phyloP scores from a whole-genome alignment of 2,113 vertebrate species.

The Laticauda laticaudata region DNA sequence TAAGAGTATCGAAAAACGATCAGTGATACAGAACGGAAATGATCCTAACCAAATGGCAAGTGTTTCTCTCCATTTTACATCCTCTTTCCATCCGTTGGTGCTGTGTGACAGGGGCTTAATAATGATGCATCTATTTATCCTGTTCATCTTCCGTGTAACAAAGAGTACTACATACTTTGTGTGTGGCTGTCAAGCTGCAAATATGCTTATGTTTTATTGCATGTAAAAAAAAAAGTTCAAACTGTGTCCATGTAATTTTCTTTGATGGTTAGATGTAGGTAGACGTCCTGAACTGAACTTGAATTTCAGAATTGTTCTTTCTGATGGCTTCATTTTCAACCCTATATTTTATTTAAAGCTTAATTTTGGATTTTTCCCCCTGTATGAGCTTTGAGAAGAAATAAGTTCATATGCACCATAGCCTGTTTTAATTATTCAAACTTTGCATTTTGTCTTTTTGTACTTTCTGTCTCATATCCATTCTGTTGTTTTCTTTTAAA shows the following conservation, averaged over 20 bases:
- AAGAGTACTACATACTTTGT: neutral
- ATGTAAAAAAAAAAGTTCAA: neutral
- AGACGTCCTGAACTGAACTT: neutral
- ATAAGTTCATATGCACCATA: neutral
- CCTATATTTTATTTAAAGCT: neutral
- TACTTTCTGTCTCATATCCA: neutral
- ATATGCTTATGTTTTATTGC: neutral
- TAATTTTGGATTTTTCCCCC: neutral
- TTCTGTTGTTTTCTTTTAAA: neutral
- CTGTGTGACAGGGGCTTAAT: too few species aligned
- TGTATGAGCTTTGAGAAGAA: neutral
- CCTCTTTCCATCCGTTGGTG: too few species aligned
- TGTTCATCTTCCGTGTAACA: neutral
- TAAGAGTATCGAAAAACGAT: too few species aligned
- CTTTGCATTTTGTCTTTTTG: neutral
- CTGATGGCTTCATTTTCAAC: neutral
- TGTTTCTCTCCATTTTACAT: too few species aligned
- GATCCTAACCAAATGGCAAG: too few species aligned
- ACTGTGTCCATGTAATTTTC: neutral
- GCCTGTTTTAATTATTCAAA: slow-evolving; percentile 21
- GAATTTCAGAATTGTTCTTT: neutral
- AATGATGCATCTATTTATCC: neutral
- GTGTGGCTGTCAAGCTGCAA: neutral
- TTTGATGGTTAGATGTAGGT: neutral
- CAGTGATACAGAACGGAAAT: too few species aligned